Evolutionary conservation across 2,797 vertebrate species (phyloP).

Genomic region (Mionectes olivaceus): DNA sequence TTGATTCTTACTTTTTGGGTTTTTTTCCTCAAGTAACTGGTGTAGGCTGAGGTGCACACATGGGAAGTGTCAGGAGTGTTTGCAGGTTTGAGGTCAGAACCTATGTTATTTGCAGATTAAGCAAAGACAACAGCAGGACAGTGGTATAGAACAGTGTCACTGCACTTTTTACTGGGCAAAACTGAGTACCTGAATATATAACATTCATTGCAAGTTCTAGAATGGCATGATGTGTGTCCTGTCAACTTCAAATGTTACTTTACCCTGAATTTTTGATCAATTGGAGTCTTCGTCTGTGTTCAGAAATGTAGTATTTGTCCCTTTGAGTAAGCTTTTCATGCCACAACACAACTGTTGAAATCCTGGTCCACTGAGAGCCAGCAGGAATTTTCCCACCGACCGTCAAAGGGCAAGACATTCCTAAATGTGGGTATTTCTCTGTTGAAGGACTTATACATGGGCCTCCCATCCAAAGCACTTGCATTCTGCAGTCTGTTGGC

Average conservation of each 20-base stretch:
- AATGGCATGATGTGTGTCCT: background rate
- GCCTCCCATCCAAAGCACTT: background rate
- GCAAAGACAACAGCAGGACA: background rate
- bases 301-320: background rate
- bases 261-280: background rate
- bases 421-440: background rate
- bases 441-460: background rate
- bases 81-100: background rate
- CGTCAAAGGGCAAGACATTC: background rate
- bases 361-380: background rate
- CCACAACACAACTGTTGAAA: background rate
- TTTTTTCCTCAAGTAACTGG: background rate
- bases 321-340: background rate
- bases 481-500: background rate
- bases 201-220: background rate
- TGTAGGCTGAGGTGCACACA: background rate
- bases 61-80: background rate
- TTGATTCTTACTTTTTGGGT: background rate
- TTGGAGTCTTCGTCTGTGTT: background rate
- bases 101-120: background rate
- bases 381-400: background rate
- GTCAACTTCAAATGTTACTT: background rate
- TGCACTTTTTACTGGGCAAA: background rate
- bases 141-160: rapidly evolving
- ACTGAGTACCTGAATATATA: background rate